phyloP scores from a whole-genome alignment of 1,140 invertebrate genomes.

The Sipha flava region DNA sequence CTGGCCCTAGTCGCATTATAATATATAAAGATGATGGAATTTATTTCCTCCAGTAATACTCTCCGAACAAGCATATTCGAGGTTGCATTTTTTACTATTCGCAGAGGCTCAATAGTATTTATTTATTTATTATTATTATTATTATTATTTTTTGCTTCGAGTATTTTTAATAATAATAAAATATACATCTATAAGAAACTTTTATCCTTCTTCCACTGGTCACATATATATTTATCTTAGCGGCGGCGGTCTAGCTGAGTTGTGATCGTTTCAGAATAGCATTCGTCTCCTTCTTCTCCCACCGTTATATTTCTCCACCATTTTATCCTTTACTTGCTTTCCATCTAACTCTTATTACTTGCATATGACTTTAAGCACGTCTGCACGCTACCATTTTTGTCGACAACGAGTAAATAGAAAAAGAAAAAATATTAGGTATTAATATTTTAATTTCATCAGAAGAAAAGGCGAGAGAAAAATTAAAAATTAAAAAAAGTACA shows the following conservation, averaged over 20 bases:
- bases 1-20: not conserved
- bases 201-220: not conserved
- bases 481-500: no score
- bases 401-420: no score
- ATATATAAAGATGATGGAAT: not conserved
- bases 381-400: no score
- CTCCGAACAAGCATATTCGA: not conserved
- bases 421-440: no score
- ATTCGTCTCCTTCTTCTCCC: not conserved
- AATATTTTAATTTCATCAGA: no score
- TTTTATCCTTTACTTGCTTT: no score
- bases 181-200: not conserved
- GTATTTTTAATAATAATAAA: not conserved
- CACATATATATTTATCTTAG: not conserved
- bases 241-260: not conserved
- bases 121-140: no score
- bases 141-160: not conserved
- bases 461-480: no score
- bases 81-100: no score
- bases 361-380: no score
- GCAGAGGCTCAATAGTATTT: no score
- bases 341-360: no score
- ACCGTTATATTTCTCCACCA: not conserved
- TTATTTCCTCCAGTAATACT: not conserved
- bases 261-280: not conserved